phyloP scores from a whole-genome alignment of 1,140 invertebrate genomes.

The Sitodiplosis mosellana region DNA sequence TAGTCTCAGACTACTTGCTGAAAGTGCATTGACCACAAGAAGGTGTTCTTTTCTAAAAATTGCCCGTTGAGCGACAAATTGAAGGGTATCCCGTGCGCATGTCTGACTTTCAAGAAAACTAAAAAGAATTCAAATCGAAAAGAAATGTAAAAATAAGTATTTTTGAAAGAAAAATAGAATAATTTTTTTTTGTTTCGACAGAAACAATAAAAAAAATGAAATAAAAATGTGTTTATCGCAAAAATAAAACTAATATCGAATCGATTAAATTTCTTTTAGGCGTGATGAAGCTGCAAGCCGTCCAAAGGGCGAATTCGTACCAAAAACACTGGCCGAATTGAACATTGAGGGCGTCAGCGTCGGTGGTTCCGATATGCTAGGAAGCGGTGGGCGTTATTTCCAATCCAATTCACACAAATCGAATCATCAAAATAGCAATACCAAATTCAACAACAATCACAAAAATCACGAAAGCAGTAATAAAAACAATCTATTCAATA shows the following conservation, averaged over 20 bases:
- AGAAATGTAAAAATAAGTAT: too few relatives aligned
- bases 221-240: conserved; percentile 1
- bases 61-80: too few relatives aligned
- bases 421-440: neutral
- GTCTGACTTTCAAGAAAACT: too few relatives aligned
- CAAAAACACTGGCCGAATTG: conserved; percentile 78
- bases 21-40: too few relatives aligned
- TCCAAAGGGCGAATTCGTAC: conserved; percentile 81
- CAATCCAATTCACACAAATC: neutral
- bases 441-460: neutral
- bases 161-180: too few relatives aligned
- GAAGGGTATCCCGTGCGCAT: too few relatives aligned
- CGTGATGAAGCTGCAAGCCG: conserved; percentile 74
- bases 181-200: too few relatives aligned
- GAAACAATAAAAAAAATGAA: too few relatives aligned
- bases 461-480: neutral
- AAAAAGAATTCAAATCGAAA: too few relatives aligned
- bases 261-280: conserved; percentile 31
- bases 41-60: too few relatives aligned
- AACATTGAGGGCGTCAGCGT: conserved; percentile 40
- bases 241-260: conserved; percentile 3
- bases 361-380: neutral
- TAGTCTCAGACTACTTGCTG: too few relatives aligned
- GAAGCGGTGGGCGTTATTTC: neutral
- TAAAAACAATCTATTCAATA: neutral